Evolutionary conservation across 2,888 invertebrate genomes (phyloP), one percentile per base, ranked within the genome.

Genomic region (Watsonalla cultraria): DNA sequence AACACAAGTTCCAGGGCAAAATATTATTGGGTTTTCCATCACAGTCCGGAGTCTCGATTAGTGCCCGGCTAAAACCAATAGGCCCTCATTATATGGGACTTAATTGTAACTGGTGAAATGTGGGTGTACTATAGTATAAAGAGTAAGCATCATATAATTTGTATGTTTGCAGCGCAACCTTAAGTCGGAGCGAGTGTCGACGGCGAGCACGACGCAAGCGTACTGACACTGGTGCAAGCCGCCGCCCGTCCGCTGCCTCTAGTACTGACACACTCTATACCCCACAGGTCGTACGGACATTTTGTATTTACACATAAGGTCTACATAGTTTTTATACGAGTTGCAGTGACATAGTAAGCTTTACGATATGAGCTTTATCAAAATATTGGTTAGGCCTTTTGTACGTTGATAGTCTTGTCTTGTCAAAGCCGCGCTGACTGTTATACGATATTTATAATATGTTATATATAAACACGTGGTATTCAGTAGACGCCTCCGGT

Each of bases 191-290:
- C 87, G 89, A 62, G 86, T 88, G 54, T 72, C 88, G 9, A 75
- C 86, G 48, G 89, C 89, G 45, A 86, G 86, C 71, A 87, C 90
- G 60, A 90, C 90, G 65, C 90, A 88, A 72, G 90, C 90, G 78
- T 90, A 90, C 90, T 90, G 90, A 90, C 90, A 79, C 79, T 68
- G 76, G 76, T 70, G 76, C 63, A 55, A 57, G 67, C 57, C 77
- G 66, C 77, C 82, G 83, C 84, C 82, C 80, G 75, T 78, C 74
- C 82, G 83, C 78, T 78, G 85, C 81, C 82, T 80, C 66, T 82
- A 81, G 79, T 76, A 70, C 72, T 63, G 65, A 68, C 67, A 64
- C 64, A 66, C 63, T 61, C 66, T 63, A 65, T 68, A 61, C 54
- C 58, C 73, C 62, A 74, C 68, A 61, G 55, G 55, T 54, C 64